Percentiles rank a stretch among this genome's conserved stretches.
These are phyloP conservation scores for Luehdorfia chinensis DNA, from an alignment of 1,140 invertebrate genomes.

Conservation along the genomic window DNA sequence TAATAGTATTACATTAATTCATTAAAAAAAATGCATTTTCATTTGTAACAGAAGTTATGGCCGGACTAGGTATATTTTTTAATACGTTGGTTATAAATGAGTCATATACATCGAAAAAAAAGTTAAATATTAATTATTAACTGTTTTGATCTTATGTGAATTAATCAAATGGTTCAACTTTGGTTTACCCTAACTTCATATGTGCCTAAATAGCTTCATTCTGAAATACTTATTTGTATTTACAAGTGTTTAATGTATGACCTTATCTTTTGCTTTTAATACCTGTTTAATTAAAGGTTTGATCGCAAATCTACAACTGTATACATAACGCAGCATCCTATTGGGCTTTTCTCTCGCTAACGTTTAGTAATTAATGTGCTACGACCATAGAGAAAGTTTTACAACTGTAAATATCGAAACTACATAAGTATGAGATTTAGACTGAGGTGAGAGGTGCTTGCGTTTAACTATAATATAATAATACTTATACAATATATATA, in stretches of 20 bases:
- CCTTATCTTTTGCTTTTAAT: slow-evolving; percentile 69
- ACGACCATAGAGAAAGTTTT: slow-evolving; percentile 66
- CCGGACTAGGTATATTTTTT: too few relatives aligned
- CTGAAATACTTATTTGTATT: slow-evolving; percentile 52
- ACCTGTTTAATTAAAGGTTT: slow-evolving; percentile 75
- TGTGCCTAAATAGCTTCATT: slow-evolving; percentile 45
- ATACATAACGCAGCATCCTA: slow-evolving; percentile 66
- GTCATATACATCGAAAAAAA: too few relatives aligned
- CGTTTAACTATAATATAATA: slow-evolving; percentile 61
- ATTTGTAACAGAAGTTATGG: too few relatives aligned
- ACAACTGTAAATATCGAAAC: slow-evolving; percentile 67
- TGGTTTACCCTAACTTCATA: slow-evolving; percentile 35
- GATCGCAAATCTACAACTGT: slow-evolving; percentile 73
- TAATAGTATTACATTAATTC: too few relatives aligned
- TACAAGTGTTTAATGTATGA: slow-evolving; percentile 58
- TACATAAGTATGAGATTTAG: slow-evolving; percentile 70
- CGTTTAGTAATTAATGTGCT: slow-evolving; percentile 69
- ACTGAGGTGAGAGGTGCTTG: slow-evolving; percentile 58
- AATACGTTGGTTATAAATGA: too few relatives aligned
- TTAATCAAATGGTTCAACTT: too few relatives aligned
- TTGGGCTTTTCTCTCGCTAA: slow-evolving; percentile 52
- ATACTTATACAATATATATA: too few relatives aligned
- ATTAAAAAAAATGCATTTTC: too few relatives aligned
- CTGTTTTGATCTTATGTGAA: too few relatives aligned
- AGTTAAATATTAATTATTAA: too few relatives aligned